Evolutionary conservation across 2,113 vertebrate genomes (phyloP).

Genomic region (Dolichotis patagonum): DNA sequence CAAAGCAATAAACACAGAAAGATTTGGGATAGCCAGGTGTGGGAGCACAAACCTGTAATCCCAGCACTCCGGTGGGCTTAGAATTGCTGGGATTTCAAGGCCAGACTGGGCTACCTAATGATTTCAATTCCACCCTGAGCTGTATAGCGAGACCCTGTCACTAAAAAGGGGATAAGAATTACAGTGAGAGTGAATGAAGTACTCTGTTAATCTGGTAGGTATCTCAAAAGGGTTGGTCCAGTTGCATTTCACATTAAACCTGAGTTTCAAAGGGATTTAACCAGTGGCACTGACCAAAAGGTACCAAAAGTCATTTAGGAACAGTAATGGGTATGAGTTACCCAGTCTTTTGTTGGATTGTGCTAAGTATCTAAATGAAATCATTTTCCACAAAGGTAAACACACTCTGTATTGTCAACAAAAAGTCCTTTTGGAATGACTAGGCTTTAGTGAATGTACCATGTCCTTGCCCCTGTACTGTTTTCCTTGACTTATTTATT

Average conservation of each 20-base stretch:
- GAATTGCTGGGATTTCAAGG: not conserved
- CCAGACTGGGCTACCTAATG: not conserved
- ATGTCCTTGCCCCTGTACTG: not conserved
- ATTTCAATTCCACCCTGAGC: not conserved
- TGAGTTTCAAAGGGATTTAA: not conserved
- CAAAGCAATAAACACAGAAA: conserved; percentile 45
- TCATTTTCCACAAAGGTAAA: not conserved
- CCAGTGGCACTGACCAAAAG: not conserved
- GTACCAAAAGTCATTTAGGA: not conserved
- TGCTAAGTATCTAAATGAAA: conserved; percentile 35
- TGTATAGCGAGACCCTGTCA: not conserved
- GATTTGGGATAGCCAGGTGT: not conserved
- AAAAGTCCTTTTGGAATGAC: conserved; percentile 10
- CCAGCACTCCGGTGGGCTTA: not conserved
- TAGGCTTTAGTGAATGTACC: not conserved
- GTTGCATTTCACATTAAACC: conserved; percentile 21
- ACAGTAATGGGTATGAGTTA: not conserved
- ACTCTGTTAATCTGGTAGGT: not conserved
- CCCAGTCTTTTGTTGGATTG: conserved; percentile 7
- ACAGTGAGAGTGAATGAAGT: not conserved
- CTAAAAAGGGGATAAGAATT: not conserved
- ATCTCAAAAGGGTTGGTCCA: not conserved
- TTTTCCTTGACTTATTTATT: conserved; percentile 9
- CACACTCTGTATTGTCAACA: not conserved
- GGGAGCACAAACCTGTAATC: not conserved